Evolutionary conservation across 1,140 invertebrate species (phyloP), one percentile per base, ranked within the genome.

Genomic region (Drosophila bipectinata): DNA sequence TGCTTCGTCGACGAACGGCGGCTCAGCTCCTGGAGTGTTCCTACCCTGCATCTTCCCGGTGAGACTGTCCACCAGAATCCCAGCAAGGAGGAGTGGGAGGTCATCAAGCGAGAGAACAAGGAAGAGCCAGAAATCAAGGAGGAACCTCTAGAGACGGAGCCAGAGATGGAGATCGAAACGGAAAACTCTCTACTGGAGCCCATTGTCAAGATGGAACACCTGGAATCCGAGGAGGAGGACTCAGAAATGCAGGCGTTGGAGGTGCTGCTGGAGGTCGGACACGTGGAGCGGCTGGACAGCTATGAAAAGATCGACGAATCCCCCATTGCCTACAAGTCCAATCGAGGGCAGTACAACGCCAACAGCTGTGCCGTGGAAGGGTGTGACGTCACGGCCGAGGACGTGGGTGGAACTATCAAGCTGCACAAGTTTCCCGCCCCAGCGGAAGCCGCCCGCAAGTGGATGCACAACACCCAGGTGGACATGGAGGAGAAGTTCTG

Each of bases 391-490:
- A 83, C 72, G 0, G 32, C 18, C 0, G 53, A 68, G 4, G 66
- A 90, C 45, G 47, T 72, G 9, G 66, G 44, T 12, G 72, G 66
- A 2, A 73, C 34, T 10, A 53, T 84, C 1, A 80, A 78, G 57
- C 49, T 90, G n/a, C 85, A 90, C 54, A 88, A 81, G 44, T 90
- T 90, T 10, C 88, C 88, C 18, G 63, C 60, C 0, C 63, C 79
- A 0, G 24, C 41, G 30, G 73, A 78, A 1, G 66, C 72, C 2
- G 56, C 85, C 24, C 18, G 71, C 0, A 90, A 90, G 52, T 90
- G 88, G 88, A 75, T 82, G 69, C 75, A 90, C 49, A 90, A 90
- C 48, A 79, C 77, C 1, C 89, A 90, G 41, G 72, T 91, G 4
- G 48, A 72, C 10, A 79, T 77, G 41, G 71, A 84, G 24, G 54